A percentile compares a stretch with the other conserved stretches of the same genome.
These are phyloP conservation scores for Gobionotothen gibberifrons DNA, from an alignment of 2,797 vertebrate species.

Conservation along the genomic window DNA sequence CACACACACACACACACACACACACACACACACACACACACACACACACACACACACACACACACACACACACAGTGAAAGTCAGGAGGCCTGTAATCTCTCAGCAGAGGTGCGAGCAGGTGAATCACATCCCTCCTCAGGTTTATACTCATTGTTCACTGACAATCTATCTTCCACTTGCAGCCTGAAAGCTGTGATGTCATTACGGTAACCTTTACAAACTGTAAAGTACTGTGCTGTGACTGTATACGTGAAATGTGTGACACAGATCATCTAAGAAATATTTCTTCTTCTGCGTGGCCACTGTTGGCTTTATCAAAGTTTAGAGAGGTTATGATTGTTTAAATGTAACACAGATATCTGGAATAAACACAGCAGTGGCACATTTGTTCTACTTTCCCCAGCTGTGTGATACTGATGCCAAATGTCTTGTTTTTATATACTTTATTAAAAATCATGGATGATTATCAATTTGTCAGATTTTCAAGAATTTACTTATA, in stretches of 20 bases:
- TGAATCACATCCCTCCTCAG: conserved; percentile 51
- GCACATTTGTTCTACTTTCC: conserved; percentile 9
- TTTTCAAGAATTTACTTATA: conserved; percentile 20
- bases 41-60: neutral
- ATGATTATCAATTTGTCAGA: conserved; percentile 23
- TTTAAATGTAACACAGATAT: conserved; percentile 27
- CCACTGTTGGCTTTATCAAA: conserved; percentile 40
- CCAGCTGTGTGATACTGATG: conserved; percentile 3
- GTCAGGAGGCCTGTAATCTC: conserved; percentile 35
- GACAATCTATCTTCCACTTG: conserved; percentile 47
- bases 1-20: conserved; percentile 3
- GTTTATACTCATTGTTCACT: conserved; percentile 58
- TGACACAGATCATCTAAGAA: conserved; percentile 33
- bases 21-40: conserved; percentile 8
- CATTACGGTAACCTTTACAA: conserved; percentile 67
- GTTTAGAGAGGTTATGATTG: conserved; percentile 54
- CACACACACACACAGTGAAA: neutral
- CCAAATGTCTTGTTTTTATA: conserved; percentile 3
- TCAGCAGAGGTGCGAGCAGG: conserved; percentile 44
- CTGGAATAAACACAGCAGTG: conserved; percentile 21
- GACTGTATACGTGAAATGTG: conserved; percentile 58
- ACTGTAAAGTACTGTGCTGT: conserved; percentile 44
- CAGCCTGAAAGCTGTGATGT: conserved; percentile 34
- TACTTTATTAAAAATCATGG: conserved; percentile 9
- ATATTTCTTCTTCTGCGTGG: conserved; percentile 37